phyloP scores from a whole-genome alignment of 2,113 vertebrate genomes.

The Sigmodon hispidus region DNA sequence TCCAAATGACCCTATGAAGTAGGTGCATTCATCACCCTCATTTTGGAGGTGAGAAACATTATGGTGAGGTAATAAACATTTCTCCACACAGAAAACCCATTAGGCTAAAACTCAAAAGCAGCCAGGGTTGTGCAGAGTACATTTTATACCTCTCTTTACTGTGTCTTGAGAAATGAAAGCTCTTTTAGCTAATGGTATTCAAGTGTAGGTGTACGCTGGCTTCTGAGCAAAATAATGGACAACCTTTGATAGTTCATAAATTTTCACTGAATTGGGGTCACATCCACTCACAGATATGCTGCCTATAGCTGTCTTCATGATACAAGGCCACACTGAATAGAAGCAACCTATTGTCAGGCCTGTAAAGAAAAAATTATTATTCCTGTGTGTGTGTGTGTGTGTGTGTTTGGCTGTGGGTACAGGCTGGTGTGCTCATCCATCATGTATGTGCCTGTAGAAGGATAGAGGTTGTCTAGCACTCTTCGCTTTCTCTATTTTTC shows the following conservation, averaged over 20 bases:
- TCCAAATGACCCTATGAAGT: background rate
- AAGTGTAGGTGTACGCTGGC: background rate
- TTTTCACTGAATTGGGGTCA: background rate
- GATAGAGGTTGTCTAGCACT: background rate
- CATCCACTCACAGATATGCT: background rate
- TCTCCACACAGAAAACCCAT: background rate
- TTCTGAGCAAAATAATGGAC: background rate
- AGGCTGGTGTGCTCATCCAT: background rate
- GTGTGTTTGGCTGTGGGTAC: background rate
- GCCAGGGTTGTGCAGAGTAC: background rate
- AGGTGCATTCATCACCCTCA: background rate
- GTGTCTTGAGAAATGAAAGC: background rate
- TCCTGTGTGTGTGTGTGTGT: background rate
- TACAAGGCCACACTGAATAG: background rate
- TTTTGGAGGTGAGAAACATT: background rate
- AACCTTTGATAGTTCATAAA: background rate
- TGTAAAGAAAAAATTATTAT: background rate
- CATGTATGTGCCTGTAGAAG: background rate
- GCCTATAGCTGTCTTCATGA: background rate
- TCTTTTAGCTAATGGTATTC: background rate
- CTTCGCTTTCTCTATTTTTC: too few relatives aligned
- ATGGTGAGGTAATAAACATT: background rate
- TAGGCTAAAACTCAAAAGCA: background rate
- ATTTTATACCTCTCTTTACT: background rate
- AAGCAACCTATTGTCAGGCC: background rate